phyloP scores from a whole-genome alignment of 2,113 vertebrate species.

The Ardeotis arabs region DNA sequence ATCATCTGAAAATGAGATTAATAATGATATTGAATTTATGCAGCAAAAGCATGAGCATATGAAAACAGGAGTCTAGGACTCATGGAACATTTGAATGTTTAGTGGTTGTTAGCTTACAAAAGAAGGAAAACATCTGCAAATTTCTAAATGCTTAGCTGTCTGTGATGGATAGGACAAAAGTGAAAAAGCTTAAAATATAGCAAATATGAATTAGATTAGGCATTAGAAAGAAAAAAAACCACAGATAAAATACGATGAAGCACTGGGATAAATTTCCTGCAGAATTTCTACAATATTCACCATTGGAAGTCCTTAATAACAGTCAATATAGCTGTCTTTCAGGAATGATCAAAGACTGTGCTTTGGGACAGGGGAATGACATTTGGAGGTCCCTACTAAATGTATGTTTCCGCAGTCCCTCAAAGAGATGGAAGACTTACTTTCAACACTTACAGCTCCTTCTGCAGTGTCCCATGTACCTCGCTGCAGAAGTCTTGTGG shows the following conservation, averaged over 20 bases:
- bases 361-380: not conserved
- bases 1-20: conserved; percentile 6
- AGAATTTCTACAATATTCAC: not conserved
- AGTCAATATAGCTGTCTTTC: not conserved
- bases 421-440: not conserved
- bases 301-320: not conserved
- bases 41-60: not conserved
- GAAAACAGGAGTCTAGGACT: not conserved
- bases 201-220: not conserved
- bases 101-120: not conserved
- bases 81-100: not conserved
- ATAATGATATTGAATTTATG: not conserved
- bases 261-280: not conserved
- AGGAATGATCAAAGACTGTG: not conserved
- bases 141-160: not conserved
- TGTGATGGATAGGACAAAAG: not conserved
- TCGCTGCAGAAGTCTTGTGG: not conserved
- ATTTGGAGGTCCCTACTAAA: not conserved
- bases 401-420: not conserved
- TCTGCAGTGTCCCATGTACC: not conserved
- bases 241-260: not conserved
- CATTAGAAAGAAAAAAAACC: not conserved
- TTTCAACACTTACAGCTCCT: not conserved
- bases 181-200: not conserved
- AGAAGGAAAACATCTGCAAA: not conserved